Evolutionary conservation across 1,140 invertebrate species (phyloP).

Genomic region (Diploscapter pachys): DNA sequence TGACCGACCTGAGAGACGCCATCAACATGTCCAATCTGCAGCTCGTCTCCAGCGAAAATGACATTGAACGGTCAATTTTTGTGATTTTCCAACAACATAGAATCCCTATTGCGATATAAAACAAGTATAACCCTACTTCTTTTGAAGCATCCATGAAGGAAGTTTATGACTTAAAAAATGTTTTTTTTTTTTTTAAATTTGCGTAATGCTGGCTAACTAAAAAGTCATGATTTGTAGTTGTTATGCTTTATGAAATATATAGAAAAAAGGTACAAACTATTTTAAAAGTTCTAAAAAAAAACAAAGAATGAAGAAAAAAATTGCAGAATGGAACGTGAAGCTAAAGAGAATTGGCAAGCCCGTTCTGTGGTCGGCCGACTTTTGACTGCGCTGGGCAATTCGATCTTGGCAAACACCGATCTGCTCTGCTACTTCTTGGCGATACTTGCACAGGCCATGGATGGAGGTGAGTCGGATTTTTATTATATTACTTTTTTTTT

Average conservation of each 20-base stretch:
- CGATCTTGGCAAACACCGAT: conserved; percentile 81
- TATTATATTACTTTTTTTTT: too few species aligned
- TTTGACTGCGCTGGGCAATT: conserved; percentile 71
- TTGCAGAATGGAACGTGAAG: conserved; percentile 48
- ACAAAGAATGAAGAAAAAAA: background rate
- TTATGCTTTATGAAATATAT: too few species aligned
- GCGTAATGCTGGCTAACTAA: too few species aligned
- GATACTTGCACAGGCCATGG: conserved; percentile 84
- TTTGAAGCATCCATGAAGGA: too few species aligned
- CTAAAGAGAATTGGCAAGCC: conserved; percentile 46
- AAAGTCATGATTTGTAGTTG: too few species aligned
- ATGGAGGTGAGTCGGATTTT: background rate
- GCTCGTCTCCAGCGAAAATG: conserved; percentile 47
- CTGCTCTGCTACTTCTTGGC: conserved; percentile 92
- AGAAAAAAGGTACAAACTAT: too few species aligned
- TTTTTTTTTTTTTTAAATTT: too few species aligned
- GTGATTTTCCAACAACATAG: background rate
- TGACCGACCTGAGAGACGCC: conserved; percentile 39
- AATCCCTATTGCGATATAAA: too few species aligned
- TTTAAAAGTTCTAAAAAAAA: background rate
- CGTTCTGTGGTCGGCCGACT: conserved; percentile 52
- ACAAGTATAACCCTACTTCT: too few species aligned
- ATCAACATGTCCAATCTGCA: conserved; percentile 47
- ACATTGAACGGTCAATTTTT: conserved; percentile 37
- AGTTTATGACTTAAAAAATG: too few species aligned